Percentiles rank a stretch among this genome's conserved stretches.
phyloP scores from a whole-genome alignment of 2,113 vertebrate species.

The Oncorhynchus clarkii region DNA sequence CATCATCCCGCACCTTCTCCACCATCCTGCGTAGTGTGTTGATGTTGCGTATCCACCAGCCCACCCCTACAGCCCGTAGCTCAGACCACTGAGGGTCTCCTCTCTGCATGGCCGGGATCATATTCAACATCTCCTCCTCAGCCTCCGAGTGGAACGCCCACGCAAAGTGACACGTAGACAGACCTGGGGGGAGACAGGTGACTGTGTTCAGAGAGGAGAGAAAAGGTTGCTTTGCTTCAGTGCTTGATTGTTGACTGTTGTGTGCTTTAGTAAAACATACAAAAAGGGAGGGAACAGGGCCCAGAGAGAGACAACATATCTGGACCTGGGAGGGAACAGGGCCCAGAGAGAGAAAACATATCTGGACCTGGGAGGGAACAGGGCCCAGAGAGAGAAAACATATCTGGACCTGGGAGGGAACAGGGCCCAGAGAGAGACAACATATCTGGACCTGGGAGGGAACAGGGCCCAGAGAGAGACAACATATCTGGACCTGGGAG shows the following conservation, averaged over 20 bases:
- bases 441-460: neutral
- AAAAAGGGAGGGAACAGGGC: neutral
- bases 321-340: too few relatives aligned
- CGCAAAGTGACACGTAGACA: conserved; percentile 97
- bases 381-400: too few relatives aligned
- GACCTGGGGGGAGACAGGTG: conserved; percentile 70
- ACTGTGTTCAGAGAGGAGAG: neutral
- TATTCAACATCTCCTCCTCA: conserved; percentile 94
- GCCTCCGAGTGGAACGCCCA: conserved; percentile 99
- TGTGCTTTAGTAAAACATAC: too few relatives aligned
- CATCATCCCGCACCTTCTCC: conserved; percentile 83
- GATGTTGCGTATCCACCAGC: conserved; percentile 98
- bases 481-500: too few relatives aligned
- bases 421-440: too few relatives aligned
- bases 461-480: neutral
- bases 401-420: too few relatives aligned
- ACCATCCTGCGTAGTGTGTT: conserved; percentile 94
- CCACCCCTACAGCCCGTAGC: conserved; percentile 89
- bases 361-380: too few relatives aligned
- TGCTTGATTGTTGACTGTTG: too few relatives aligned
- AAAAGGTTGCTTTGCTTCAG: neutral
- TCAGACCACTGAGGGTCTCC: conserved; percentile 97
- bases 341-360: too few relatives aligned
- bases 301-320: too few relatives aligned
- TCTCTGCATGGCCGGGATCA: conserved; percentile 96